Evolutionary conservation across 2,113 vertebrate genomes (phyloP).

Genomic region (Xenus cinereus): DNA sequence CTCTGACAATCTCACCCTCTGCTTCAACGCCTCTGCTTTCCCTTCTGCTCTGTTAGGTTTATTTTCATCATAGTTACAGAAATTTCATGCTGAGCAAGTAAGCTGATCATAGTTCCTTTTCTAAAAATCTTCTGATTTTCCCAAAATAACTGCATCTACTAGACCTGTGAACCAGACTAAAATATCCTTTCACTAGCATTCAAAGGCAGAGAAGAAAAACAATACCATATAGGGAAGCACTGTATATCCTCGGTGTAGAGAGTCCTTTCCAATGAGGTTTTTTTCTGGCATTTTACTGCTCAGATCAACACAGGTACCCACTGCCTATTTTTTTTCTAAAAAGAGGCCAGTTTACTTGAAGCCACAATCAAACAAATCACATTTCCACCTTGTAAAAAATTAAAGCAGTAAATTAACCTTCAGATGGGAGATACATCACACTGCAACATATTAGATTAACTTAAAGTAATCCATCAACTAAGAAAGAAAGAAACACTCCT

Average conservation of each 20-base stretch:
- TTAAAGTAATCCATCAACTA: neutral
- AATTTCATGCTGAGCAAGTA: neutral
- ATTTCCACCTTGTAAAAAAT: neutral
- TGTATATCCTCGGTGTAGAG: neutral
- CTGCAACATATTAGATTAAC: neutral
- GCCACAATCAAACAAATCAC: neutral
- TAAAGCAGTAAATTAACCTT: neutral
- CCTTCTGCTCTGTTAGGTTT: constrained; percentile 8
- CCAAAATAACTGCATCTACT: neutral
- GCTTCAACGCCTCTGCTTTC: neutral
- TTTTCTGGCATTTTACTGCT: neutral
- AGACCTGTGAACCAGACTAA: constrained; percentile 1
- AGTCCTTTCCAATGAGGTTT: neutral
- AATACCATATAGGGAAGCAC: neutral
- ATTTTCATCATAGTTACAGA: neutral
- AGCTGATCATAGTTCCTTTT: neutral
- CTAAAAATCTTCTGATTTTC: neutral
- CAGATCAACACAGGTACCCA: neutral
- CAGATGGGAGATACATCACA: neutral
- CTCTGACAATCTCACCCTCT: neutral
- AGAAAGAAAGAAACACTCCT: neutral
- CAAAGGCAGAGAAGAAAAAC: neutral
- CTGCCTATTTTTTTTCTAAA: neutral
- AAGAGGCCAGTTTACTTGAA: neutral
- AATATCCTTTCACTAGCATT: neutral